Base-by-base conservation (phyloP, 2,797 vertebrate genomes). In the Megaceryle alcyon region DNA sequence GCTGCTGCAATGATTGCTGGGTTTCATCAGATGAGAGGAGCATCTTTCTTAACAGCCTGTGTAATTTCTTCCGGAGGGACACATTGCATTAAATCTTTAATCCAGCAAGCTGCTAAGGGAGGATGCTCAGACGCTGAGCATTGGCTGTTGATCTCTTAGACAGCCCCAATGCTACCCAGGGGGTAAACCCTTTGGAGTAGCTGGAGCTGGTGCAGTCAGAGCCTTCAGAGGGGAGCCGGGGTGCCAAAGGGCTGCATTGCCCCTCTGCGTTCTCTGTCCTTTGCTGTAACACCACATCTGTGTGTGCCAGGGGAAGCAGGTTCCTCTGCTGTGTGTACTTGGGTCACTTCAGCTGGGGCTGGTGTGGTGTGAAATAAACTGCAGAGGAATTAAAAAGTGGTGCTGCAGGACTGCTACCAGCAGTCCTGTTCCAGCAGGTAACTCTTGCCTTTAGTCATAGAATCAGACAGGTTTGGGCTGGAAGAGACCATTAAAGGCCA, bases 51-150 rank as follows among this genome's bases (percentile, higher is more conserved):
- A 93, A 95, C 61, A 88, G 96, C 64, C 73, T 79, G 43, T 66
- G 66, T 95, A 93, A 91, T 89, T 83, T 83, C 88, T 93, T 92
- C 88, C 84, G n/a, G 76, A 75, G 92, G 93, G 94, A 93, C 57
- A 10, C 48, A 17, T n/a, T 64, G 64, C 70, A 14, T 88, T 91
- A 59, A 64, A 84, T 86, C 86, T 92, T 92, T 90, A 81, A 94
- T 91, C 70, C 72, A 76, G 79, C 88, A 43, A 87, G 88, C 79
- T 94, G 88, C 83, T 83, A 10, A 39, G 92, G 76, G 95, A 93
- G 66, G 61, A 3, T 3, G 7, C 56, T 78, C 56, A 3, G 59
- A 6, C 73, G 64, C 61, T 3, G 17, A 22, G 64, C 20, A 0
- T 46, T 66, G 35, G 35, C 85, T 65, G 2, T 59, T 56, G 43